Evolutionary conservation across 2,797 vertebrate genomes (phyloP), one percentile per base, ranked within the genome.

Genomic region (Anableps anableps): DNA sequence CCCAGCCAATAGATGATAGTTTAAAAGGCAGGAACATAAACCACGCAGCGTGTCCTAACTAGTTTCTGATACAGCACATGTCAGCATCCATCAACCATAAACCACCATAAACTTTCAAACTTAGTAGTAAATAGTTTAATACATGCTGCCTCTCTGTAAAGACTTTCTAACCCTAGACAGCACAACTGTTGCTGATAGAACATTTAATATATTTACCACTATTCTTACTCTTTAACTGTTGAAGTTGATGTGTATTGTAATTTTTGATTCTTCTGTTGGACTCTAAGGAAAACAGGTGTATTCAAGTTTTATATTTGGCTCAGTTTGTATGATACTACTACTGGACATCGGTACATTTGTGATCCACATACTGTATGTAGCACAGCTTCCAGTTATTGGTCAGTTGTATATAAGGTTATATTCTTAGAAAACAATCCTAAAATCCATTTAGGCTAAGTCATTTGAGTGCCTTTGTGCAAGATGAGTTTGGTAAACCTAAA

Each of bases 201-300:
- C 91, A 91, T 94, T 95, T 95, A 95, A 96, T 95, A 95, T 95
- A 95, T 96, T 95, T 95, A 91, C 93, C 90, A 91, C 83, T 84
- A 94, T 94, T 92, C 93, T 87, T 93, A 93, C 88, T 90, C 88
- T 92, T 91, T 90, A 93, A 91, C 88, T 91, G 79, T 89, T 92
- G 74, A 90, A 84, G 90, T 91, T 88, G 77, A 78, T 83, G 85
- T 88, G 79, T 88, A 82, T 82, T 91, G 89, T 91, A 90, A 79
- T 91, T 92, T 89, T 88, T 71, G 77, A 82, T 75, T 76, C 85
- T 93, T 87, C 21, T 92, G 85, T 90, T 88, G 83, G 83, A 85
- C 84, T 91, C 79, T 88, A 89, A 89, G 78, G 5, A 45, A 86
- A 85, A 60, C 76, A 79, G 76, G 36, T 41, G 77, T 88, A 88